A percentile compares a stretch with the other conserved stretches of the same genome.
These are phyloP conservation scores for Turritopsis dohrnii DNA, from an alignment of 30 jellyfish, hydroid and myxozoan species.

Conservation along the genomic window DNA sequence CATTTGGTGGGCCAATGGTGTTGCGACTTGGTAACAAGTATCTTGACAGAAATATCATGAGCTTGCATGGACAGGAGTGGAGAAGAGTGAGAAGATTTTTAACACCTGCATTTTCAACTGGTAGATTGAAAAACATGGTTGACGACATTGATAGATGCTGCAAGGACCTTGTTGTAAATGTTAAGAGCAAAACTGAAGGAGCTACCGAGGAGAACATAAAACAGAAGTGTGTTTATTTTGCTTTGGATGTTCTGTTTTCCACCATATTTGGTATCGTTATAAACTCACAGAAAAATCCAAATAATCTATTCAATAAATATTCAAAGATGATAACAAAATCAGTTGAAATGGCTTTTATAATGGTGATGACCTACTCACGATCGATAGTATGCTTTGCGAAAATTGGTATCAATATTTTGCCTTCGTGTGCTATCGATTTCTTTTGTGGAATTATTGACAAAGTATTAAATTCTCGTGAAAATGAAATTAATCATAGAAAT, in stretches of 20 bases:
- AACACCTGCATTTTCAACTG: constrained; percentile 4
- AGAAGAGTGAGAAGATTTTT: not conserved
- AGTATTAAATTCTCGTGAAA: not conserved
- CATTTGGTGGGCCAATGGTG: not conserved
- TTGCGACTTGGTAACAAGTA: not conserved
- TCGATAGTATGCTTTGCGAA: not conserved
- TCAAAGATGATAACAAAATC: not conserved
- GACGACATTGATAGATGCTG: not conserved
- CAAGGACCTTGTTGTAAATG: not conserved
- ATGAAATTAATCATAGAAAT: not conserved
- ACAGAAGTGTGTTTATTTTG: not conserved
- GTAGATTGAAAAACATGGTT: not conserved
- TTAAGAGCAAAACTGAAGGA: not conserved
- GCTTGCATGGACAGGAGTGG: not conserved
- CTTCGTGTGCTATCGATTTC: not conserved
- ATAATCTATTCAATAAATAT: not conserved
- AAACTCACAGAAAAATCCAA: not conserved
- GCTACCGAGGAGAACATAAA: not conserved
- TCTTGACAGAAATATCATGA: not conserved
- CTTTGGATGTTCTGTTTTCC: not conserved
- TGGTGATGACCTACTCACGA: not conserved
- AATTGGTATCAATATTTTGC: not conserved
- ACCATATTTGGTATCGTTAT: not conserved
- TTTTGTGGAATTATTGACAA: not conserved
- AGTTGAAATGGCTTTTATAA: not conserved